Base-by-base conservation (phyloP, 2,888 invertebrate species). In the Eupithecia dodoneata region DNA sequence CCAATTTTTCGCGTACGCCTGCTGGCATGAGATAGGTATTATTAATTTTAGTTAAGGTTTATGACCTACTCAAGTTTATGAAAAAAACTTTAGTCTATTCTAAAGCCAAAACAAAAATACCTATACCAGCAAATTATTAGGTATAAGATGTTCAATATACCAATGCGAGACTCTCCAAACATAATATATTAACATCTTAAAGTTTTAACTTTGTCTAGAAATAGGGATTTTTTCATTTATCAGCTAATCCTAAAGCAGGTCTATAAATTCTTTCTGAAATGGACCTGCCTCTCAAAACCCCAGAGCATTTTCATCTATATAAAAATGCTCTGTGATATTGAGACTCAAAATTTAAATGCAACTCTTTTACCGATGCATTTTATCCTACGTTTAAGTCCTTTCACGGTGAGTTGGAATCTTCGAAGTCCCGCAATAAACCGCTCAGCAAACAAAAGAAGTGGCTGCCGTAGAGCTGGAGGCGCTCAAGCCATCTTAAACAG, bases 1-100 rank as follows among this genome's bases (percentile, higher is more conserved):
- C 85, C 84, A 86, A 85, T 83, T 83, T 81, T 79, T n/a, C 6
- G n/a, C 12, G 65, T 80, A 73, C 71, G 67, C 67, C 73, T 67
- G 70, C 70, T 41, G 73, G 76, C 76, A 69, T 71, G 70, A 73
- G 69, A 76, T 75, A 73, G 69, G 74, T 75, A 73, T 73, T 74
- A 74, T 75, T 18, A 0, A 63, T 59, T 73, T 77, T 30, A 74
- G 67, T 70, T 70, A 15, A 69, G 47, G 67, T 71, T 18, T 44
- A 47, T 55, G 49, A 9, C 15, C 49, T 49, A 13, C 52, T 44
- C 15, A 66, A 41, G 66, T n/a, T 15, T n/a, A 52, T 52, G 5
- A 52, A n/a, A 47, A 47, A 47, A 9, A 7, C 44, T 44, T 44
- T 44, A 4, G 7, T 49, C 49, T 49, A 49, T 13, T 49, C 49